A percentile compares a stretch with the other conserved stretches of the same genome.
phyloP scores from a whole-genome alignment of 2,113 vertebrate genomes.

The Callaeas wilsoni region DNA sequence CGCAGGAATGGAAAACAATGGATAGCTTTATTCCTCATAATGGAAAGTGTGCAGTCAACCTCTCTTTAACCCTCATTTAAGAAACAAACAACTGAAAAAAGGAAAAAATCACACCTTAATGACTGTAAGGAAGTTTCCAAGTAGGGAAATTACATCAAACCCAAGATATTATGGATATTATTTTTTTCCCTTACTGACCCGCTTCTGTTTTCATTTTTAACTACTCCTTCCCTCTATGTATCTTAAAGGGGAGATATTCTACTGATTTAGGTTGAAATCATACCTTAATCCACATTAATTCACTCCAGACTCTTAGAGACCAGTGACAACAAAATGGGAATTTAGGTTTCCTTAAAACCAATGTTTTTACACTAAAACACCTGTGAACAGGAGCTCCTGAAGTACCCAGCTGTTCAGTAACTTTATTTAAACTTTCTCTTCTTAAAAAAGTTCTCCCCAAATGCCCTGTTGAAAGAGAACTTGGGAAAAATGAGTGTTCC shows the following conservation, averaged over 20 bases:
- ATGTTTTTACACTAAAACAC: neutral
- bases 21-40: neutral
- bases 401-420: neutral
- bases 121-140: neutral
- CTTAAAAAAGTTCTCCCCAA: neutral
- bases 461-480: neutral
- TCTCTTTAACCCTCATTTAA: neutral
- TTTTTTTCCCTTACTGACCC: neutral
- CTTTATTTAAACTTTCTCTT: neutral
- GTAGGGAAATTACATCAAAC: neutral
- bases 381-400: neutral
- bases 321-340: neutral
- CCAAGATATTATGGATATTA: neutral
- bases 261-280: neutral
- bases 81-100: neutral
- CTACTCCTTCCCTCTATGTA: accelerated
- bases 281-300: neutral
- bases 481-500: neutral
- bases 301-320: neutral
- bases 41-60: neutral
- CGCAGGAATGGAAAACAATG: neutral
- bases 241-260: neutral
- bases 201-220: neutral
- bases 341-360: neutral
- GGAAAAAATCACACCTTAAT: neutral